phyloP scores from a whole-genome alignment of 2,113 vertebrate genomes.

The Macquaria ambigua region DNA sequence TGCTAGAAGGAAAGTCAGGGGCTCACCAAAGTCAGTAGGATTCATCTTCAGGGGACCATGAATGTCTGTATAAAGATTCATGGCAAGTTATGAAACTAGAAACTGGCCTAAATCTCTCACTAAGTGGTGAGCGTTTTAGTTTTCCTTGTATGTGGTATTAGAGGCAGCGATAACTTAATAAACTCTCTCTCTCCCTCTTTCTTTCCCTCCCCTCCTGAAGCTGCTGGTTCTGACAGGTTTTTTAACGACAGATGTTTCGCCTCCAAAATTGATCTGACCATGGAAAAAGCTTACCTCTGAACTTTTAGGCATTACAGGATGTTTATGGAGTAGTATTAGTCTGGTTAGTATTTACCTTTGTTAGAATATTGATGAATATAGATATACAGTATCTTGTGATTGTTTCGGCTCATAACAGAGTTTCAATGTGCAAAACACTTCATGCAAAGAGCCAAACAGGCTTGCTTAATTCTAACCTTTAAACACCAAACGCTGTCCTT shows the following conservation, averaged over 20 bases:
- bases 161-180: not conserved
- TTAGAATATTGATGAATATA: not conserved
- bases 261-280: not conserved
- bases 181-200: not conserved
- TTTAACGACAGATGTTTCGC: not conserved
- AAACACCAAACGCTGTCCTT: not conserved
- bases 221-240: not conserved
- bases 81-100: not conserved
- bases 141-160: not conserved
- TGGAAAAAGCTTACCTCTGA: not conserved
- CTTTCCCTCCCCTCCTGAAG: not conserved
- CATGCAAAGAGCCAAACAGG: not conserved
- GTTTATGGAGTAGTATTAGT: not conserved
- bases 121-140: constrained; percentile 2
- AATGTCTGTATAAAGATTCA: not conserved
- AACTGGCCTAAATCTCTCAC: constrained; percentile 1
- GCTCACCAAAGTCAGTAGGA: not conserved
- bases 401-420: not conserved
- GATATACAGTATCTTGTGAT: no score
- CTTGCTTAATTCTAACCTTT: not conserved
- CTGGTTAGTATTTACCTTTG: not conserved
- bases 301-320: not conserved
- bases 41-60: not conserved
- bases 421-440: not conserved
- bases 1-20: no score